Evolutionary conservation across 2,888 invertebrate species (phyloP).

Genomic region (Sturmia bella): DNA sequence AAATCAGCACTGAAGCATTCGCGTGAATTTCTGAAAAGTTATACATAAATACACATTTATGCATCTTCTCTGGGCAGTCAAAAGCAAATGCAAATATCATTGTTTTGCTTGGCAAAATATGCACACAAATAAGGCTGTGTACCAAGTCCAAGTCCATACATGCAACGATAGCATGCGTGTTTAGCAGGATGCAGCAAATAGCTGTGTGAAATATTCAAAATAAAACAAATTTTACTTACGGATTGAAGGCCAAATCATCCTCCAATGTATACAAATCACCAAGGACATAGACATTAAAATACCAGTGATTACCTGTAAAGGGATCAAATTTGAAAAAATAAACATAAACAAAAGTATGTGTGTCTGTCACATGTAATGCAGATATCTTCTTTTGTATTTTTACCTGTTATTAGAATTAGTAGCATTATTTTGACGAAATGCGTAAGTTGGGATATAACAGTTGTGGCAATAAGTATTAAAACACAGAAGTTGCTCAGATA

Average conservation of each 20-base stretch:
- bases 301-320: conserved; percentile 83
- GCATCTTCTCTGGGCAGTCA: background rate
- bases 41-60: background rate
- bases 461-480: conserved; percentile 86
- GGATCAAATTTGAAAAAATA: background rate
- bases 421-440: conserved; percentile 87
- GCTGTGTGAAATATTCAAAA: background rate
- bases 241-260: conserved; percentile 81
- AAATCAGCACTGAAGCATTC: too few species aligned
- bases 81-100: background rate
- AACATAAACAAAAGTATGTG: background rate
- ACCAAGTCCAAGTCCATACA: too few species aligned
- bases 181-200: too few species aligned
- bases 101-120: too few species aligned
- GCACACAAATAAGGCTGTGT: too few species aligned
- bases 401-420: conserved; percentile 84
- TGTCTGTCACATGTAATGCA: background rate
- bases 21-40: background rate
- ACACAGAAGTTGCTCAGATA: conserved; percentile 89
- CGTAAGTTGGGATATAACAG: conserved; percentile 88
- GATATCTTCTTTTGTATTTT: background rate
- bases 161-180: too few species aligned
- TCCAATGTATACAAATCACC: conserved; percentile 84
- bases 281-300: conserved; percentile 84
- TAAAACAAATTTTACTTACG: conserved; percentile 76